Evolutionary conservation across 2,797 vertebrate species (phyloP).

Genomic region (Spizella passerina): DNA sequence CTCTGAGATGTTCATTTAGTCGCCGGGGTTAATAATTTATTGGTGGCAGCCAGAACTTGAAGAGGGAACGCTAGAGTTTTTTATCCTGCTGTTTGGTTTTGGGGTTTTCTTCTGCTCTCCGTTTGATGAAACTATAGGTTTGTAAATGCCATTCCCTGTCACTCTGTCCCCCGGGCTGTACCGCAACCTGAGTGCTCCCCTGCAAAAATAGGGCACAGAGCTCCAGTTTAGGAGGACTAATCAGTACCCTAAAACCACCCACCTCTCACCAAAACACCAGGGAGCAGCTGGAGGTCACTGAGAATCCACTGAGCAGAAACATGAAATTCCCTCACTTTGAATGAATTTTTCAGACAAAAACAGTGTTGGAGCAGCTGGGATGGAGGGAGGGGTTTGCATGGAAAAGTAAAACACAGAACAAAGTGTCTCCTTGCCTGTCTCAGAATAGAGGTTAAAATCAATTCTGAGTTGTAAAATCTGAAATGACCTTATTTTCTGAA

Average conservation of each 20-base stretch:
- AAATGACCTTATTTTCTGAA: not conserved
- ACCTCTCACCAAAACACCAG: not conserved
- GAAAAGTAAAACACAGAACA: not conserved
- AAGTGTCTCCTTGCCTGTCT: not conserved
- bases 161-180: too few species aligned
- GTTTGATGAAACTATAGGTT: not conserved
- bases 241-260: fast-evolving
- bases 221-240: not conserved
- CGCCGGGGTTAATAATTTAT: not conserved
- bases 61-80: fast-evolving
- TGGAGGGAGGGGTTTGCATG: fast-evolving
- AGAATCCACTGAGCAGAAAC: not conserved
- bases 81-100: not conserved
- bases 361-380: not conserved
- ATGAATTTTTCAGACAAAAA: not conserved
- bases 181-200: not conserved
- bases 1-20: not conserved
- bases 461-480: not conserved
- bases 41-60: not conserved
- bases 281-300: not conserved
- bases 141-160: too few species aligned
- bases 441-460: not conserved
- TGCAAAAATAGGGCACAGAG: fast-evolving
- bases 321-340: not conserved
- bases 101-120: not conserved